phyloP scores from a whole-genome alignment of 2,888 invertebrate genomes.

The Lymantria monacha region DNA sequence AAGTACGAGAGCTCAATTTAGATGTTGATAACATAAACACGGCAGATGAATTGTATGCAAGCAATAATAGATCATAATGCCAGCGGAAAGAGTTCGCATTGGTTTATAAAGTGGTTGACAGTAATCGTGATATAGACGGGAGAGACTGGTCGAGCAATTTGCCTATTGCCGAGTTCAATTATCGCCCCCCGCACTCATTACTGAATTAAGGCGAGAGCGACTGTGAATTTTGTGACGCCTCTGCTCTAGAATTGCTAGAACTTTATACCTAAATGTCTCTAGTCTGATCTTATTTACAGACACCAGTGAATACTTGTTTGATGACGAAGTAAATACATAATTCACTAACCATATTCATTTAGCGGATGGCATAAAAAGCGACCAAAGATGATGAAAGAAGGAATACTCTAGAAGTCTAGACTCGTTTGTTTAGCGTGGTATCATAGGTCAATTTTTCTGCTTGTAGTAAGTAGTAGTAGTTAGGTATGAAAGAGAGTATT shows the following conservation, averaged over 20 bases:
- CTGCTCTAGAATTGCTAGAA: conserved; percentile 59
- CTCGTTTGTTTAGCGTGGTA: too few relatives aligned
- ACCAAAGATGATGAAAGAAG: too few relatives aligned
- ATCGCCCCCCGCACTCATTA: conserved; percentile 81
- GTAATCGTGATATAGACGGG: conserved; percentile 51
- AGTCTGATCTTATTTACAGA: conserved; percentile 44
- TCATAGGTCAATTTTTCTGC: too few relatives aligned
- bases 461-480: too few relatives aligned
- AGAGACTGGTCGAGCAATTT: conserved; percentile 71
- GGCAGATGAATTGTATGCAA: conserved; percentile 29
- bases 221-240: conserved; percentile 74
- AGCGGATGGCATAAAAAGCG: too few relatives aligned
- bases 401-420: too few relatives aligned
- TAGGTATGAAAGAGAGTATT: too few relatives aligned
- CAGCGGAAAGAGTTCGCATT: conserved; percentile 43
- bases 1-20: conserved; percentile 57
- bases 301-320: too few relatives aligned
- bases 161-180: conserved; percentile 78
- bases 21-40: conserved; percentile 45
- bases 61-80: conserved; percentile 41
- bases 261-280: conserved; percentile 53
- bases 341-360: too few relatives aligned
- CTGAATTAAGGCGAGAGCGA: conserved; percentile 76
- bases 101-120: conserved; percentile 18
- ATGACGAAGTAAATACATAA: too few relatives aligned